These are phyloP conservation scores for Aphelocoma californica DNA, from an alignment of 2,797 vertebrate genomes.

Conservation along the genomic window DNA sequence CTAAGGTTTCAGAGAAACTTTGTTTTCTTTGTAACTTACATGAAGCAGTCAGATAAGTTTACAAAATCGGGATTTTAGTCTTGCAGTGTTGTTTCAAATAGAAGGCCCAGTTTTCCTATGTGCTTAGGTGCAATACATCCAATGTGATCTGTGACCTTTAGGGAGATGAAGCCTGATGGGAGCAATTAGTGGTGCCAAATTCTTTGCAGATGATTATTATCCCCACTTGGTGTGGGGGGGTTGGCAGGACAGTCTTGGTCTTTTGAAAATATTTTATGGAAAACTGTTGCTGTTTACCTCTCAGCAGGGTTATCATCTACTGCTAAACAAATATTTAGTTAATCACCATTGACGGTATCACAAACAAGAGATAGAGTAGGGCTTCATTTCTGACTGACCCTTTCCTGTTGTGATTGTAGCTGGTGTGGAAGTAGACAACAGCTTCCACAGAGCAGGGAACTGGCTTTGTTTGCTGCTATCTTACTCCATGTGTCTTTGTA, in stretches of 20 bases:
- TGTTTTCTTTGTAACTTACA: not conserved
- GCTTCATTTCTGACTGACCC: not conserved
- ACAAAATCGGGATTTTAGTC: not conserved
- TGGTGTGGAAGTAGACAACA: not conserved
- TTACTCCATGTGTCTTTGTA: not conserved
- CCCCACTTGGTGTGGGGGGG: not conserved
- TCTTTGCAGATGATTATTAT: not conserved
- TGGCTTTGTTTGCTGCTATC: not conserved
- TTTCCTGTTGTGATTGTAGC: not conserved
- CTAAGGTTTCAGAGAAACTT: not conserved
- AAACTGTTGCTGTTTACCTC: not conserved
- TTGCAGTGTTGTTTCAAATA: not conserved
- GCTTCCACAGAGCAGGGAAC: not conserved
- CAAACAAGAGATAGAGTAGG: not conserved
- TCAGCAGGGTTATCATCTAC: not conserved
- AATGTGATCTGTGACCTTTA: not conserved
- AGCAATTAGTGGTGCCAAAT: not conserved
- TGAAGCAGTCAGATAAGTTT: not conserved
- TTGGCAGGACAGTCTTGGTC: not conserved
- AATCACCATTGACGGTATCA: not conserved
- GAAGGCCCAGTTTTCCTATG: not conserved
- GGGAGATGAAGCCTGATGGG: not conserved
- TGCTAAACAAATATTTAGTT: not conserved
- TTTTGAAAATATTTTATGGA: not conserved
- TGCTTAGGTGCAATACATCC: not conserved